Percentiles rank a stretch among this genome's conserved stretches.
Conservation (phyloP, 2,113 vertebrate species). For the Sciurus niger region DNA sequence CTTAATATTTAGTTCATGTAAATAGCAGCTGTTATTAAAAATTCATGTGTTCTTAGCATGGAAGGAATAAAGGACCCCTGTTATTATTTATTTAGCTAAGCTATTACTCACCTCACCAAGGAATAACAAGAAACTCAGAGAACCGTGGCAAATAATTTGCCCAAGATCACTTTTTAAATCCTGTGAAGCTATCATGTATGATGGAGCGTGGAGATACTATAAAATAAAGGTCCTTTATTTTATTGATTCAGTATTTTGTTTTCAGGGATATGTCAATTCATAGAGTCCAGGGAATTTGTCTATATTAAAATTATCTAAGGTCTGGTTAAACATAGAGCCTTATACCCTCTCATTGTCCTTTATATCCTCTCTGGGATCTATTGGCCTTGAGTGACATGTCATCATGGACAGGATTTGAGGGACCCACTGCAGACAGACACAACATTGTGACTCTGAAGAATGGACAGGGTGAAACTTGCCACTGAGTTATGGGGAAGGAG, state of each 20-base stretch:
- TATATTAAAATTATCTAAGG: not conserved
- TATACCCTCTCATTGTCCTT: not conserved
- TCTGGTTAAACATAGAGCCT: not conserved
- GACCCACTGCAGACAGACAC: not conserved
- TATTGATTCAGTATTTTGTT: not conserved
- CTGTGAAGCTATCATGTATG: not conserved
- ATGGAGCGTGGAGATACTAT: not conserved
- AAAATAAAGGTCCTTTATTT: not conserved
- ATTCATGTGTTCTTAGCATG: conserved; percentile 11
- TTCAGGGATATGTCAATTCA: not conserved
- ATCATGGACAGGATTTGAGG: not conserved
- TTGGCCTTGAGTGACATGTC: not conserved
- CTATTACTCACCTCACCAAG: conserved; percentile 8
- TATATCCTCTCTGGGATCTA: not conserved
- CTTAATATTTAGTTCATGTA: conserved; percentile 54
- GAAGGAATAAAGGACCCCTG: not conserved
- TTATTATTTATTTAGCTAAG: conserved; percentile 62
- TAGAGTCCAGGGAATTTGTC: not conserved
- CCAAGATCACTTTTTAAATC: not conserved
- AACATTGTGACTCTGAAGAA: not conserved
- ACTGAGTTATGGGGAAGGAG: not conserved
- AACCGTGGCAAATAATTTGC: not conserved
- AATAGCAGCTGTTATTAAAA: conserved; percentile 59
- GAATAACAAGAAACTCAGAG: conserved; percentile 51
- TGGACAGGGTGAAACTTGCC: not conserved